A percentile compares a stretch with the other conserved stretches of the same genome.
phyloP scores from a whole-genome alignment of 2,113 vertebrate genomes.

The Lepisosteus oculatus region DNA sequence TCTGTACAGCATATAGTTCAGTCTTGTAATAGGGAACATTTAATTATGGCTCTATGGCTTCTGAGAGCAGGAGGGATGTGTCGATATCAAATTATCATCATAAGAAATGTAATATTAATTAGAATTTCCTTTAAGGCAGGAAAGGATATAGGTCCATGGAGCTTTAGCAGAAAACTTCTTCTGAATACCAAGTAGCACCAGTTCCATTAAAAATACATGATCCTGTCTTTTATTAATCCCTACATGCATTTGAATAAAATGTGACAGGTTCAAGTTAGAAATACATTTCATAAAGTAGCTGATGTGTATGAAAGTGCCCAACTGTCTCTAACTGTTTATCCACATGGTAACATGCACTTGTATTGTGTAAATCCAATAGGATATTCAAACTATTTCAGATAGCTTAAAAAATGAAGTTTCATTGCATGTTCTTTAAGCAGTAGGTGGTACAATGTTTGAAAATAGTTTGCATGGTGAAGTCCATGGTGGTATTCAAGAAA shows the following conservation, averaged over 20 bases:
- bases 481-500: too few relatives aligned
- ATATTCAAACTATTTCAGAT: too few relatives aligned
- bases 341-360: too few relatives aligned
- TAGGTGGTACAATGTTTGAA: too few relatives aligned
- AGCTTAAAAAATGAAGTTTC: too few relatives aligned
- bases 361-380: too few relatives aligned
- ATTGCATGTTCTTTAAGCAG: too few relatives aligned
- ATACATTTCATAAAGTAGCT: too few relatives aligned
- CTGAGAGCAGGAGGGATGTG: slow-evolving; percentile 1
- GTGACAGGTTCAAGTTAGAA: not conserved
- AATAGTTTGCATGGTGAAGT: too few relatives aligned
- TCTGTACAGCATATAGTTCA: not conserved
- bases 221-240: not conserved
- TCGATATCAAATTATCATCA: slow-evolving; percentile 3
- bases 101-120: slow-evolving; percentile 7
- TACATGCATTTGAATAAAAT: not conserved
- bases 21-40: not conserved
- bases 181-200: not conserved
- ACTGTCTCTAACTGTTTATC: too few relatives aligned
- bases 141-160: not conserved
- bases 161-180: not conserved
- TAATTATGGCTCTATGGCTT: slow-evolving; percentile 3
- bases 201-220: slow-evolving; percentile 1
- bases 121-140: slow-evolving; percentile 4
- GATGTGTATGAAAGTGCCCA: too few relatives aligned